These are phyloP conservation scores for Axis porcinus DNA, from an alignment of 2,113 vertebrate genomes.

Conservation along the genomic window DNA sequence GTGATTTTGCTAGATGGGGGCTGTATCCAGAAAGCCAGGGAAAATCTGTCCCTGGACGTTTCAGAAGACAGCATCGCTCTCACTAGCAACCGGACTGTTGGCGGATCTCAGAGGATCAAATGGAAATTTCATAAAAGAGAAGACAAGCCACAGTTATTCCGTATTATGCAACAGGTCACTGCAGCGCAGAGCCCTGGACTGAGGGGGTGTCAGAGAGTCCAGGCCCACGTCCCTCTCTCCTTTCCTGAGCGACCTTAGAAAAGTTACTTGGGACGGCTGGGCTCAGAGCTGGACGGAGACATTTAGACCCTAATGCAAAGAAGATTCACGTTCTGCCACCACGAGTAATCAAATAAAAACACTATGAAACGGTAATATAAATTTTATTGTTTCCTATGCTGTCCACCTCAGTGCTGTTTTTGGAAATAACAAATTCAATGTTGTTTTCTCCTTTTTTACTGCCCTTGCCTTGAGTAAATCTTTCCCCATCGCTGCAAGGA, in stretches of 20 bases:
- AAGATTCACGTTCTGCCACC: background rate
- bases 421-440: background rate
- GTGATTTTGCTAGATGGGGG: background rate
- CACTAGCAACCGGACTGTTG: background rate
- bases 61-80: conserved; percentile 23
- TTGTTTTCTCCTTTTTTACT: background rate
- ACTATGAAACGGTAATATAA: conserved; percentile 12
- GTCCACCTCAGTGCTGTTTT: background rate
- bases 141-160: conserved; percentile 34
- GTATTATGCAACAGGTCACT: conserved; percentile 54
- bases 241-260: background rate
- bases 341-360: conserved; percentile 3
- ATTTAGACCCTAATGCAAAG: background rate
- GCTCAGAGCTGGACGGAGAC: background rate
- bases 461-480: background rate
- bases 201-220: background rate
- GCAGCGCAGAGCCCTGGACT: background rate
- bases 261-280: background rate
- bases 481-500: background rate
- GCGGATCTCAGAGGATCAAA: conserved; percentile 23
- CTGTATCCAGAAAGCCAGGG: conserved; percentile 15
- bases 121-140: conserved; percentile 53
- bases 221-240: background rate
- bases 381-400: conserved; percentile 46
- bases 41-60: background rate